These are phyloP conservation scores for Leptopilina syphax DNA, from an alignment of 2,888 invertebrate genomes.

Conservation along the genomic window DNA sequence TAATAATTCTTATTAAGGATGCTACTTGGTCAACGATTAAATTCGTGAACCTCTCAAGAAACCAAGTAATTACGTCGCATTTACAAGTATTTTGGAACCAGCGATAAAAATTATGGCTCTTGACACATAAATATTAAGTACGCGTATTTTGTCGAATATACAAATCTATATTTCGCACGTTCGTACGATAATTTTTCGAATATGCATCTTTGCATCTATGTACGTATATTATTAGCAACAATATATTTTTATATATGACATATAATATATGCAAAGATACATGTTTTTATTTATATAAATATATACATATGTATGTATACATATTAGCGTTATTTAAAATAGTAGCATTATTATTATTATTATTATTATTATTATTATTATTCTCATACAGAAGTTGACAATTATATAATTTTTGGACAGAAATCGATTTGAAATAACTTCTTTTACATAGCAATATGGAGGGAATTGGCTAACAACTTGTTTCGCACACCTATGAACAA, in stretches of 20 bases:
- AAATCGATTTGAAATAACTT: constrained; percentile 64
- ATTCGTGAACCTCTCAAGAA: constrained; percentile 55
- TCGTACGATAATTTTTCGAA: constrained; percentile 7
- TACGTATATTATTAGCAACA: constrained; percentile 63
- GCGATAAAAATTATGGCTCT: constrained; percentile 65
- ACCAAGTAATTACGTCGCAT: constrained; percentile 58
- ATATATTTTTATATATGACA: constrained; percentile 35
- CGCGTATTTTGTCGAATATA: constrained; percentile 71
- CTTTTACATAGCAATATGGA: constrained; percentile 72
- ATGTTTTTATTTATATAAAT: constrained; percentile 66
- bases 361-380: constrained; percentile 51
- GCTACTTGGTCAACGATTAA: constrained; percentile 17
- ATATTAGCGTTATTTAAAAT: constrained; percentile 75
- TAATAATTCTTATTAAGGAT: constrained; percentile 44
- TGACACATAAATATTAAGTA: constrained; percentile 69
- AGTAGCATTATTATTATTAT: constrained; percentile 65
- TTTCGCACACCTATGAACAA: constrained; percentile 73
- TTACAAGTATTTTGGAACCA: constrained; percentile 55
- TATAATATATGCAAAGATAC: constrained; percentile 53
- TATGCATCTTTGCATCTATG: constrained; percentile 54
- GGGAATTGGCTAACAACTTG: constrained; percentile 71
- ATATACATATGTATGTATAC: constrained; percentile 51
- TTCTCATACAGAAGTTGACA: constrained; percentile 67
- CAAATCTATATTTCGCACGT: constrained; percentile 67
- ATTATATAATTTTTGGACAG: constrained; percentile 69